A percentile compares a stretch with the other conserved stretches of the same genome.
These are phyloP conservation scores for Heliconius erato DNA, from an alignment of 2,888 invertebrate species.

Conservation along the genomic window DNA sequence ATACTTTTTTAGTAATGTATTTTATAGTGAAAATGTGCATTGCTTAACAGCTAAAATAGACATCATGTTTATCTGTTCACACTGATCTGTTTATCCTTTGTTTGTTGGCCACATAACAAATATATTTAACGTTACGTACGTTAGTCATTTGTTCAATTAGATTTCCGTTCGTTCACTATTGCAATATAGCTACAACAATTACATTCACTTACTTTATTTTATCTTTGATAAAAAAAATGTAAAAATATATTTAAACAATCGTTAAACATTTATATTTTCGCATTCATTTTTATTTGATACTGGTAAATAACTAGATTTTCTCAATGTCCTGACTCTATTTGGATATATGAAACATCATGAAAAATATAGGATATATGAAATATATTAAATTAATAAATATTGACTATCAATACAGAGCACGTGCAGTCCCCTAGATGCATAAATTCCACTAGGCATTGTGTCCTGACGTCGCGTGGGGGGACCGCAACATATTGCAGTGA, in stretches of 20 bases:
- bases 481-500: conserved; percentile 66
- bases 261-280: no score
- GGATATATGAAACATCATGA: not conserved
- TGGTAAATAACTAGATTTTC: no score
- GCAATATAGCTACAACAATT: not conserved
- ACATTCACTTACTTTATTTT: no score
- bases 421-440: conserved; percentile 75
- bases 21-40: no score
- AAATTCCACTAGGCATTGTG: conserved; percentile 72
- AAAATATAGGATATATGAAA: not conserved
- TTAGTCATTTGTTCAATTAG: not conserved
- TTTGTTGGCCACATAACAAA: not conserved
- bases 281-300: no score
- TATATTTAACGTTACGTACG: not conserved
- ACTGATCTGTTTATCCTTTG: not conserved
- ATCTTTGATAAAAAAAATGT: no score
- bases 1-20: no score
- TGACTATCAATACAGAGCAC: conserved; percentile 64
- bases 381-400: conserved; percentile 12
- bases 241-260: no score
- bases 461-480: conserved; percentile 63
- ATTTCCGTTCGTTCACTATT: not conserved
- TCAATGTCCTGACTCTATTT: not conserved
- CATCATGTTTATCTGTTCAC: not conserved
- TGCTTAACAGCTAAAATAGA: not conserved